phyloP scores from a whole-genome alignment of 2,888 invertebrate species.

The Sinodicranocentrus sp. region DNA sequence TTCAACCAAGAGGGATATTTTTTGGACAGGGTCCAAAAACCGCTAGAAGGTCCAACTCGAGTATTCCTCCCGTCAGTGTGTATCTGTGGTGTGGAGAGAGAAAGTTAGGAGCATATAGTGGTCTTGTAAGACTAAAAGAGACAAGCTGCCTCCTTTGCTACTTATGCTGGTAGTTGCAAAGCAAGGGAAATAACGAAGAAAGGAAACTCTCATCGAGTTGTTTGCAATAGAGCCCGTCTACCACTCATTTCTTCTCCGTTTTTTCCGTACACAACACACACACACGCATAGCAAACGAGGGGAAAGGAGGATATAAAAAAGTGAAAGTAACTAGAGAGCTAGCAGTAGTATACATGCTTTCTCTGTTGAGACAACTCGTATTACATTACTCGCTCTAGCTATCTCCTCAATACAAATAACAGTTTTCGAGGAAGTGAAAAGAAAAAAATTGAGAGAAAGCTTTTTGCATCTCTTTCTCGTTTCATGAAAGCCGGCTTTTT shows the following conservation, averaged over 20 bases:
- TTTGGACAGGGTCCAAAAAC: slow-evolving; percentile 66
- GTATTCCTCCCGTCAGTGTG: slow-evolving; percentile 12
- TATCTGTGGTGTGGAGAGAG: slow-evolving; percentile 9
- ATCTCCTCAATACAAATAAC: slow-evolving; percentile 1
- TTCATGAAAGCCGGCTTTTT: slow-evolving; percentile 12
- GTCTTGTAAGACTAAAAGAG: neutral
- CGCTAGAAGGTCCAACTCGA: slow-evolving; percentile 23
- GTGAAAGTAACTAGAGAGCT: slow-evolving; percentile 58
- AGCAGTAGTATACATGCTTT: slow-evolving; percentile 58
- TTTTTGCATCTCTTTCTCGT: neutral
- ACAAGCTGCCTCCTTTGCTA: slow-evolving; percentile 44
- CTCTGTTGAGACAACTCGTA: slow-evolving; percentile 50
- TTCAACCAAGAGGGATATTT: slow-evolving; percentile 48
- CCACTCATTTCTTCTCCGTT: slow-evolving; percentile 16
- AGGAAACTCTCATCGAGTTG: slow-evolving; percentile 61
- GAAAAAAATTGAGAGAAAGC: slow-evolving; percentile 18
- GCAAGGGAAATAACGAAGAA: slow-evolving; percentile 33
- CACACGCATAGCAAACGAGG: slow-evolving; percentile 40
- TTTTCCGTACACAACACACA: slow-evolving; percentile 33
- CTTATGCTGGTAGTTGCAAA: slow-evolving; percentile 8
- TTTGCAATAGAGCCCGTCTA: slow-evolving; percentile 36
- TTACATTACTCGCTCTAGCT: slow-evolving; percentile 10
- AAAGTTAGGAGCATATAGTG: slow-evolving; percentile 17
- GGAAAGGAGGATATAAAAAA: slow-evolving; percentile 51
- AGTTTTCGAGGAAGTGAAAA: neutral